A percentile compares a stretch with the other conserved stretches of the same genome.
Conservation (phyloP, 2,797 vertebrate genomes). For the Cyclura pinguis region DNA sequence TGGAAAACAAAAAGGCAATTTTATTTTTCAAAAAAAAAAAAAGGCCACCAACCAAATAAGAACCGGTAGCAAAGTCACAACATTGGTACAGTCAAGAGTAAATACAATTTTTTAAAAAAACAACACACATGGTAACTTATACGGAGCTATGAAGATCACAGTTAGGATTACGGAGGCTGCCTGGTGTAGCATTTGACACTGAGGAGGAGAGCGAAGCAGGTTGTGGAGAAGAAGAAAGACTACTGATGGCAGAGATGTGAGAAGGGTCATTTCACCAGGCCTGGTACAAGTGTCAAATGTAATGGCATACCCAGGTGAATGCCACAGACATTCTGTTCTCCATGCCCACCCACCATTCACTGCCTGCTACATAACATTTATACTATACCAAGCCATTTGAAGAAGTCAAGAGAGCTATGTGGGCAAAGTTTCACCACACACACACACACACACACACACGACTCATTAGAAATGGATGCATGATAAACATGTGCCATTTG, state of each 20-base stretch:
- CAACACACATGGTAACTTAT: conserved; percentile 52
- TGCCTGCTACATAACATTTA: not conserved
- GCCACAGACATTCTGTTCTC: not conserved
- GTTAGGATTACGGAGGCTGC: not conserved
- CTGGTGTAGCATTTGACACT: too few species aligned
- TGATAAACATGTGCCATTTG: not conserved
- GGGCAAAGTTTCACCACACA: not conserved
- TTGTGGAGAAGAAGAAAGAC: not conserved
- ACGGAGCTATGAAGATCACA: not conserved
- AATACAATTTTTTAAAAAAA: not conserved
- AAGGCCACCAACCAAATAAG: not conserved
- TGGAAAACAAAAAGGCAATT: conserved; percentile 15
- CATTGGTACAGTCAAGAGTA: conserved; percentile 1
- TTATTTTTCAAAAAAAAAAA: conserved; percentile 42
- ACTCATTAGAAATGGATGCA: not conserved
- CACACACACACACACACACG: not conserved
- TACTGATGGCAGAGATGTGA: not conserved
- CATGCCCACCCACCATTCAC: not conserved
- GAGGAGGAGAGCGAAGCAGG: not conserved
- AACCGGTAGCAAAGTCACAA: conserved; percentile 47
- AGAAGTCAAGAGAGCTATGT: not conserved
- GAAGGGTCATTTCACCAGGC: not conserved
- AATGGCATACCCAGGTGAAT: not conserved
- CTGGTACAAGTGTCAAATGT: not conserved
- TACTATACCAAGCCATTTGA: not conserved